These are phyloP conservation scores for Ligdia adustata DNA, from an alignment of 2,888 invertebrate genomes.

Conservation along the genomic window DNA sequence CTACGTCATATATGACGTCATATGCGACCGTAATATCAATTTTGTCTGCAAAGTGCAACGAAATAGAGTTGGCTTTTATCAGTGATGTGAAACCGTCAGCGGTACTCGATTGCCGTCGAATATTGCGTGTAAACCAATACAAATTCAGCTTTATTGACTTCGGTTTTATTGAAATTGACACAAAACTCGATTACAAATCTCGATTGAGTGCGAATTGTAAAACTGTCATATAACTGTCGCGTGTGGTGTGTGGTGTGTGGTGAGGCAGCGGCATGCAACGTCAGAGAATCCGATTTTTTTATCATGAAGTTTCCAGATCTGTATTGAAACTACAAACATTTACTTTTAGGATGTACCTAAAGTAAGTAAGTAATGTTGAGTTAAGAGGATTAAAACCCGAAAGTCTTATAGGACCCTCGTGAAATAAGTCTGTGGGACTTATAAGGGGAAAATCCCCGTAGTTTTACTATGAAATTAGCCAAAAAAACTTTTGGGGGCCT, in stretches of 20 bases:
- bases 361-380: no score
- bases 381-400: no score
- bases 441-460: no score
- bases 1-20: no score
- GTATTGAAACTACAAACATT: no score
- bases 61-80: neutral
- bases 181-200: slow-evolving; percentile 23
- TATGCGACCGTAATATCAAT: neutral
- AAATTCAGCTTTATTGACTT: slow-evolving; percentile 3
- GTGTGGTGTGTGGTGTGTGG: slow-evolving; percentile 7
- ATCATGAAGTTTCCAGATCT: neutral
- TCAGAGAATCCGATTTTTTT: neutral
- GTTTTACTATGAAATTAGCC: no score
- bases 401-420: no score
- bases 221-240: slow-evolving; percentile 8
- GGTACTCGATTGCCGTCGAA: neutral
- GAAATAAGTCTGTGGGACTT: no score
- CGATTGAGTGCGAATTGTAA: slow-evolving; percentile 10
- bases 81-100: neutral
- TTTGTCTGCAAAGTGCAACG: neutral
- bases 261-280: neutral
- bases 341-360: no score
- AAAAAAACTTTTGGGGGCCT: no score
- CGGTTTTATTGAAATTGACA: slow-evolving; percentile 21
- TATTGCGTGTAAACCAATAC: slow-evolving; percentile 3